Base-by-base conservation (phyloP, 2,888 invertebrate genomes). In the Apomyelois bistriatella region DNA sequence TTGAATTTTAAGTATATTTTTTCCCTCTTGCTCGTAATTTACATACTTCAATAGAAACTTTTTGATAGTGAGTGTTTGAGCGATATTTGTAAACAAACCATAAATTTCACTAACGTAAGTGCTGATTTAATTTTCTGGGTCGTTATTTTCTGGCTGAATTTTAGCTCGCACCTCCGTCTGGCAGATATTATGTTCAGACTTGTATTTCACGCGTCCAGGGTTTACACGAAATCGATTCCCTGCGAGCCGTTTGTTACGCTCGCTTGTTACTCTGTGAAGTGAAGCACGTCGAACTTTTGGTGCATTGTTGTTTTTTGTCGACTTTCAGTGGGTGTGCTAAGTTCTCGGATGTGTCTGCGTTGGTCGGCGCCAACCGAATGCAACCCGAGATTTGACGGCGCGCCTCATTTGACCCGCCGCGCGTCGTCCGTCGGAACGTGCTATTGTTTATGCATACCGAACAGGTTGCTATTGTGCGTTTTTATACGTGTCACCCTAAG, bases 341-440 rank as follows among this genome's bases (percentile, higher is more conserved):
- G 68, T 80, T 79, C 74, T 79, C 77, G 70, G 73, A 82, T 78
- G 72, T 77, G 78, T 73, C 74, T 72, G 64, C 66, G 78, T 73
- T 73, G 72, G 63, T 66, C 74, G 87, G 87, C 88, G 87, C 88
- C 87, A 82, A 74, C 71, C 58, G 73, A 78, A 70, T 84, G 88
- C 82, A 88, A 89, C 79, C 83, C 77, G 87, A 88, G 85, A 85
- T 75, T 78, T 77, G 79, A 78, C 80, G 83, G 72, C 71, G 79
- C 83, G 88, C 78, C 82, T 85, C 86, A 83, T 89, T 87, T 88
- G 83, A 84, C 78, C 79, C 82, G 71, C 72, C 46, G 71, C 77
- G 79, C 82, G 71, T 73, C 46, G 71, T 72, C 78, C 72, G 74
- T 66, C 73, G 72, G 76, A 68, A 71, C 74, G 71, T 75, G 73